Evolutionary conservation across 2,113 vertebrate genomes (phyloP), one percentile per base, ranked within the genome.

Genomic region (Hippocampus barbouri): DNA sequence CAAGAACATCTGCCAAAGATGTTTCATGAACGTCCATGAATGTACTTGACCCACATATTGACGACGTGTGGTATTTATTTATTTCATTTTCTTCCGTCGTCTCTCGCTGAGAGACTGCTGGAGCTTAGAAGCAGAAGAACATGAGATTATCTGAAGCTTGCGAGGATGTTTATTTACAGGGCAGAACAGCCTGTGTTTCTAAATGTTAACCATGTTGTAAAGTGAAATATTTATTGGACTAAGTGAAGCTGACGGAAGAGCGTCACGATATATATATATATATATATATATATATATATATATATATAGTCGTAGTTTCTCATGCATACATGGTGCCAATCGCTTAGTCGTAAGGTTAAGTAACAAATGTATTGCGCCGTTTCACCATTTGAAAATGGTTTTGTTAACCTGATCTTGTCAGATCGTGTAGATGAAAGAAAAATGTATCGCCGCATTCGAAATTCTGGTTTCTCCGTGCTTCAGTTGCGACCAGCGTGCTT

Each of bases 21-120:
- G 68, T 71, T 70, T 74, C 45, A 41, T 68, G 72, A 47, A 68
- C 34, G 65, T 69, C 70, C 27, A 73, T 75, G 54, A 80, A 80
- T 73, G 38, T 78, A 76, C 81, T 71, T 83, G 83, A 87, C 83
- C 85, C 83, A 87, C 70, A 85, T 86, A 72, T 76, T 57, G 68
- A 77, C 72, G 74, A 15, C 72, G 83, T 69, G 70, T 63, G n/a
- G 18, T 9, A 5, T 27, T 59, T 30, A 27, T 40, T 63, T 63
- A 5, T 38, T 38, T 30, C 4, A 4, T 30, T 63, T 34, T 14
- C 18, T 2, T 16, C 66, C 53, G 68, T 73, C n/a, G 69, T 12
- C 40, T 49, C 5, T 41, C 74, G 18, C 63, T 10, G 80, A 18
- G 30, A 30, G 30, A 64, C 68, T n/a, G 68, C 78, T 82, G 77